Evolutionary conservation across 2,113 vertebrate genomes (phyloP).

Genomic region (Hippocampus zosterae): DNA sequence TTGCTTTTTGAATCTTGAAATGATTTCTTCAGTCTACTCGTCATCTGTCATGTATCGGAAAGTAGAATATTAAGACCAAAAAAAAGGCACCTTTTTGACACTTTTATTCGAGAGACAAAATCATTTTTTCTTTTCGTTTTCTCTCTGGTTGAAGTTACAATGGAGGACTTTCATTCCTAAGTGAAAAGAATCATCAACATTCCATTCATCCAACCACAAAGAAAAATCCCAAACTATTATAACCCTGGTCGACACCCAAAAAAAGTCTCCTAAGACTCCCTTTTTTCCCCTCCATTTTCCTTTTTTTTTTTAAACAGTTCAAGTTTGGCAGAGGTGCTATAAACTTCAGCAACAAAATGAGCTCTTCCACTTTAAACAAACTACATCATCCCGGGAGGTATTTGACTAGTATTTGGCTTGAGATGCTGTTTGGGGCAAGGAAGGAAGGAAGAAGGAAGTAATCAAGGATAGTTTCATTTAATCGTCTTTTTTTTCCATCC

Average conservation of each 20-base stretch:
- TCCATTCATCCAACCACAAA: too few relatives aligned
- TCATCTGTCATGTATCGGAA: too few relatives aligned
- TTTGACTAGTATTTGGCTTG: not conserved
- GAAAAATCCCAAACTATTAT: too few relatives aligned
- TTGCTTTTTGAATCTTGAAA: not conserved
- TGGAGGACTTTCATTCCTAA: too few relatives aligned
- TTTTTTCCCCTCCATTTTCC: not conserved
- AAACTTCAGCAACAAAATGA: not conserved
- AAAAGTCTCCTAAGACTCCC: not conserved
- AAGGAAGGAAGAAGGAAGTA: constrained; percentile 33
- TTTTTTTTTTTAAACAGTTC: not conserved
- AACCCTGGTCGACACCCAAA: not conserved
- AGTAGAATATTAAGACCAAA: not conserved
- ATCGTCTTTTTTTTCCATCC: constrained; percentile 32
- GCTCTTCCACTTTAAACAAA: not conserved
- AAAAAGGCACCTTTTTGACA: too few relatives aligned
- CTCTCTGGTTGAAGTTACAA: too few relatives aligned
- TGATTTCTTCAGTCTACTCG: not conserved
- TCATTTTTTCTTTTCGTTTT: too few relatives aligned
- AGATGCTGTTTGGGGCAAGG: constrained; percentile 16
- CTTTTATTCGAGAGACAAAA: too few relatives aligned
- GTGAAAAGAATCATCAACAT: too few relatives aligned
- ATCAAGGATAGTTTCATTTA: constrained; percentile 23
- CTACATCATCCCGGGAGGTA: not conserved
- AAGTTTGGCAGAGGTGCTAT: not conserved